Evolutionary conservation across 1,140 invertebrate genomes (phyloP).

Genomic region (Mercenaria mercenaria): DNA sequence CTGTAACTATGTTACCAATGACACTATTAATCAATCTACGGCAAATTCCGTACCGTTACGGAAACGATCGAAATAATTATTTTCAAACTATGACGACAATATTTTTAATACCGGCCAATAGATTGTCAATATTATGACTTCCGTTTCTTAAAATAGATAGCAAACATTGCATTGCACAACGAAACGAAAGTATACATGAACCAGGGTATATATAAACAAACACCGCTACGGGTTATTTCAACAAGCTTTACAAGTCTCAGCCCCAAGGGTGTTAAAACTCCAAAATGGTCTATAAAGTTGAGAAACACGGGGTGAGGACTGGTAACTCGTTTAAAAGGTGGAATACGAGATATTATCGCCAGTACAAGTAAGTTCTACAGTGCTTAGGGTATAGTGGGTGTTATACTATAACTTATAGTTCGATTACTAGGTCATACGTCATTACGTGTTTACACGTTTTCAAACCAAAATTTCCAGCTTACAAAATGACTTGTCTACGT

Average conservation of each 20-base stretch:
- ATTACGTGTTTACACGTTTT: neutral
- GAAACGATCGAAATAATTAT: neutral
- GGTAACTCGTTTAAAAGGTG: constrained; percentile 48
- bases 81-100: neutral
- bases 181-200: constrained; percentile 25
- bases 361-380: constrained; percentile 52
- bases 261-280: neutral
- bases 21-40: no score
- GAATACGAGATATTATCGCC: constrained; percentile 32
- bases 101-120: constrained; percentile 13
- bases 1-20: no score
- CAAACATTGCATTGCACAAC: constrained; percentile 43
- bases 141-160: constrained; percentile 2
- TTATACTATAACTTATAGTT: no score
- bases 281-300: constrained; percentile 61
- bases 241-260: neutral
- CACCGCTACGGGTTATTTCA: neutral
- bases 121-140: neutral
- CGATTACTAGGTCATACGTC: neutral
- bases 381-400: no score
- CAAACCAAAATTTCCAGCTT: no score
- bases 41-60: neutral
- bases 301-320: constrained; percentile 53
- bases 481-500: neutral
- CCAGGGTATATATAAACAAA: constrained; percentile 7